Evolutionary conservation across 2,888 invertebrate species (phyloP).

Genomic region (Lasiommata megera): DNA sequence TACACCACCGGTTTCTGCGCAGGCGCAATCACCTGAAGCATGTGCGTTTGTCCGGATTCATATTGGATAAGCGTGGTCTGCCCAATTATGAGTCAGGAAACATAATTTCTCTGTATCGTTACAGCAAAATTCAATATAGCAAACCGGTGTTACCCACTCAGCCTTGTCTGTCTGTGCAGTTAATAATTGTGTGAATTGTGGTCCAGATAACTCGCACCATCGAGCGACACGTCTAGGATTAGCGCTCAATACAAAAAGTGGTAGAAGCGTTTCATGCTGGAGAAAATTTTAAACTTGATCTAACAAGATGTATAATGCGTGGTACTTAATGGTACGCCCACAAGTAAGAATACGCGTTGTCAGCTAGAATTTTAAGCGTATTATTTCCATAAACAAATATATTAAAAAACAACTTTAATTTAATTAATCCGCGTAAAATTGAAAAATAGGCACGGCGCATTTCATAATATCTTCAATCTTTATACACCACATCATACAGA

Average conservation of each 20-base stretch:
- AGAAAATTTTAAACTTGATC: too few species aligned
- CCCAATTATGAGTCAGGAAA: constrained; percentile 28
- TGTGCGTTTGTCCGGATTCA: not conserved
- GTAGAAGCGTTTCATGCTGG: too few species aligned
- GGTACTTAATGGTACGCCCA: too few species aligned
- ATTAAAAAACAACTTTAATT: too few species aligned
- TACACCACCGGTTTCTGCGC: not conserved
- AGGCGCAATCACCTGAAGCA: not conserved
- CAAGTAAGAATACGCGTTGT: too few species aligned
- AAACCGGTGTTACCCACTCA: constrained; percentile 43
- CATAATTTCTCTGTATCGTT: constrained; percentile 37
- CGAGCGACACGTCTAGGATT: not conserved
- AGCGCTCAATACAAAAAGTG: not conserved
- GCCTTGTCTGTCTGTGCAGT: constrained; percentile 34
- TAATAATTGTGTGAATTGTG: constrained; percentile 42
- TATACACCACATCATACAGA: too few species aligned
- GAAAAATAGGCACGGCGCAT: too few species aligned
- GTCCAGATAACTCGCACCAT: constrained; percentile 18
- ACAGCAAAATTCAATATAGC: constrained; percentile 33
- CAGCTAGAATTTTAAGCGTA: too few species aligned
- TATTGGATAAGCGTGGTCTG: not conserved
- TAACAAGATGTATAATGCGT: too few species aligned
- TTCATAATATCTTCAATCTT: too few species aligned
- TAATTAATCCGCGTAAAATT: too few species aligned
- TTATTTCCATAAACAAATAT: too few species aligned